These are phyloP conservation scores for Brachypalpus laphriformis DNA, from an alignment of 2,888 invertebrate genomes.

Conservation along the genomic window DNA sequence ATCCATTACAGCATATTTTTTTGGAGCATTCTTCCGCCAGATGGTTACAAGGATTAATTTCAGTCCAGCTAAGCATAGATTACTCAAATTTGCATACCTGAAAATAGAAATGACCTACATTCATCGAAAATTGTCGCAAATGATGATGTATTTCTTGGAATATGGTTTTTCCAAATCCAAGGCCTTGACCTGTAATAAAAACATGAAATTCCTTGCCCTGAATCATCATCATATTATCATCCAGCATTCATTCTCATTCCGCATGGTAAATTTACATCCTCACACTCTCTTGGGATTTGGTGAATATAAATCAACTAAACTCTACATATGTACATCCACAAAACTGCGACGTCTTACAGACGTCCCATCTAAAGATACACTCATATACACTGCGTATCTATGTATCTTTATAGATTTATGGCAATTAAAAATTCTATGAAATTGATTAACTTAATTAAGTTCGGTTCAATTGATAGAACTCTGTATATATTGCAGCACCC, in stretches of 20 bases:
- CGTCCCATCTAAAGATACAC: conserved; percentile 2
- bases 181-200: conserved; percentile 58
- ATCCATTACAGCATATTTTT: neutral
- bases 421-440: conserved; percentile 74
- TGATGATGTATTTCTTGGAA: neutral
- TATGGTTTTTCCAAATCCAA: neutral
- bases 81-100: neutral
- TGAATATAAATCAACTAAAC: conserved; percentile 28
- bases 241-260: conserved; percentile 27
- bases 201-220: conserved; percentile 39
- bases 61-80: neutral
- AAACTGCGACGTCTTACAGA: conserved; percentile 28
- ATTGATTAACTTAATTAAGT: conserved; percentile 73
- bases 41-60: neutral
- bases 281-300: neutral
- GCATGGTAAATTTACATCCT: conserved; percentile 28
- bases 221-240: conserved; percentile 48
- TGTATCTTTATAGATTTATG: conserved; percentile 36
- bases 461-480: conserved; percentile 71
- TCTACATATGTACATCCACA: conserved; percentile 22
- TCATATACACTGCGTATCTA: neutral
- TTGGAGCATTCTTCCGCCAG: neutral
- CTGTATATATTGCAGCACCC: conserved; percentile 31
- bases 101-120: conserved; percentile 21
- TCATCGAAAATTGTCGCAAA: neutral